Conservation (phyloP, 2,888 invertebrate species). For the Epistrophella euchroma region DNA sequence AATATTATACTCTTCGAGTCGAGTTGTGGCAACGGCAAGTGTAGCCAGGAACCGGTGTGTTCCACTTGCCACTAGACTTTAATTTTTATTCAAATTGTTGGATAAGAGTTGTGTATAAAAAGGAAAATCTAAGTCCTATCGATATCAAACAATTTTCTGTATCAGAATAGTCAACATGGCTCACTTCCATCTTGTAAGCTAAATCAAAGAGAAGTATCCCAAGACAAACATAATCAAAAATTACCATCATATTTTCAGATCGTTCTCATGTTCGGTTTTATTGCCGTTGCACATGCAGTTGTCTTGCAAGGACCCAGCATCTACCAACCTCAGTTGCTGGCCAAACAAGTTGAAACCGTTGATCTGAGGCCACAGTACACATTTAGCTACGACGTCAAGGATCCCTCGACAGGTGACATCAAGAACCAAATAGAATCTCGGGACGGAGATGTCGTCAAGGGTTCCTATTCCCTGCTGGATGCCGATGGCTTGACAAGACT, state of each 20-base stretch:
- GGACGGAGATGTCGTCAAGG: slow-evolving; percentile 83
- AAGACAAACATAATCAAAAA: neutral
- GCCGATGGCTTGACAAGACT: slow-evolving; percentile 83
- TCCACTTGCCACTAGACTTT: fast-evolving
- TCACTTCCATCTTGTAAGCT: slow-evolving; percentile 4
- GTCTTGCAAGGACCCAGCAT: slow-evolving; percentile 21
- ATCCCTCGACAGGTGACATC: slow-evolving; percentile 83
- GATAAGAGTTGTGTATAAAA: neutral
- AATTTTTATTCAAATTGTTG: neutral
- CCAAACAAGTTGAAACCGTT: slow-evolving; percentile 54
- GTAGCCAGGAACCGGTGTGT: slow-evolving; percentile 22
- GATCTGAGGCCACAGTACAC: slow-evolving; percentile 77
- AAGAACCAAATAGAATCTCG: slow-evolving; percentile 84
- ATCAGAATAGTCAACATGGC: slow-evolving; percentile 15
- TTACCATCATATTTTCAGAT: slow-evolving; percentile 22
- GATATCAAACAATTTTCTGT: slow-evolving; percentile 25
- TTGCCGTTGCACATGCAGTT: slow-evolving; percentile 25
- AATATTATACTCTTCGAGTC: neutral
- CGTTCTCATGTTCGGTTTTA: slow-evolving; percentile 36
- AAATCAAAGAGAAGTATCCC: too few relatives aligned
- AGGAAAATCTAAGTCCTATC: neutral
- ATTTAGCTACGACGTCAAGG: slow-evolving; percentile 82
- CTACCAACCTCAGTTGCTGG: slow-evolving; percentile 36
- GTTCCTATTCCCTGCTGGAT: slow-evolving; percentile 83
- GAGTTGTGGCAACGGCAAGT: neutral